Conservation (phyloP, 2,113 vertebrate species). For the Uropsilus gracilis region DNA sequence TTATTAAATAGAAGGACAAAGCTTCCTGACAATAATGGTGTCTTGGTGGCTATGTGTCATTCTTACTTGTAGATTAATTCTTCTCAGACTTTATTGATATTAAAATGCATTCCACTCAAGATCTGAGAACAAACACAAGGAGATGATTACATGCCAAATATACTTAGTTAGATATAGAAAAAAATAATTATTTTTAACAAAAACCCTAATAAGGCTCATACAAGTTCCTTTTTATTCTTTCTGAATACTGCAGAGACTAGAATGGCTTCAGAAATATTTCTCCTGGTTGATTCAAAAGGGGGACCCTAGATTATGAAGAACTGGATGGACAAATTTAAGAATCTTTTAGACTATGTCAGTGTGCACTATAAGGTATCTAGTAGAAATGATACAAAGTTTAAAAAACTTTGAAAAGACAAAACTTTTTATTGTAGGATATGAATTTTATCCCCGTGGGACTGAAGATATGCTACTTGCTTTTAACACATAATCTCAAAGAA, state of each 20-base stretch:
- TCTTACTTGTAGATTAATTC: constrained; percentile 29
- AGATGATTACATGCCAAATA: not conserved
- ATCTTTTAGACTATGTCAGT: not conserved
- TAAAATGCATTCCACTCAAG: not conserved
- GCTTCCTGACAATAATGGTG: not conserved
- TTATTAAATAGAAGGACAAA: not conserved
- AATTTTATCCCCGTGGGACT: not conserved
- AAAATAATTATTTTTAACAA: not conserved
- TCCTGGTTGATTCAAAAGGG: not conserved
- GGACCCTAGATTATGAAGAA: not conserved
- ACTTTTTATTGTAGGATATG: not conserved
- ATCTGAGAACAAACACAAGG: not conserved
- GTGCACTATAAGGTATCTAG: not conserved
- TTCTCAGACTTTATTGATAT: not conserved
- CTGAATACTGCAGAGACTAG: not conserved
- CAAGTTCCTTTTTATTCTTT: not conserved
- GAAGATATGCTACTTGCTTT: not conserved
- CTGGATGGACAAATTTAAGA: not conserved
- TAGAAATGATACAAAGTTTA: not conserved
- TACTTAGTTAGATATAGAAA: not conserved
- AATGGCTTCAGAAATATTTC: not conserved
- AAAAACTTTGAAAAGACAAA: constrained; percentile 12
- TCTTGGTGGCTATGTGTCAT: not conserved
- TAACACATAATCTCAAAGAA: not conserved
- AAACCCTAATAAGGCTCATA: not conserved